Conservation (phyloP, 2,797 vertebrate species). For the Lagodon rhomboides region DNA sequence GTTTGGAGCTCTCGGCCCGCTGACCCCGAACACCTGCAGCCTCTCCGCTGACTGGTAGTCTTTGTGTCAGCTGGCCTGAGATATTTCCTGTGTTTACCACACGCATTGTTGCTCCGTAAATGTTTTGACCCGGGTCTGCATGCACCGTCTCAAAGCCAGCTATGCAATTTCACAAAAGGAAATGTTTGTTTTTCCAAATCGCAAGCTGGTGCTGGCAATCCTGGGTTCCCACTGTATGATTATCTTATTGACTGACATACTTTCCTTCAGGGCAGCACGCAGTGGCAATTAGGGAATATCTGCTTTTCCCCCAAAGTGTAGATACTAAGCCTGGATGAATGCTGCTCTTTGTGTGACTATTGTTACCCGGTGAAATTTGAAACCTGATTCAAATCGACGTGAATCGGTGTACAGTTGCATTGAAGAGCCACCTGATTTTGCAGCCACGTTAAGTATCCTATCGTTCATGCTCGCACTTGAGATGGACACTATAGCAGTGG, state of each 20-base stretch:
- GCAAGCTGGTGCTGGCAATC: slow-evolving; percentile 51
- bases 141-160: slow-evolving; percentile 28
- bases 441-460: not conserved
- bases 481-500: not conserved
- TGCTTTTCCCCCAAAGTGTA: slow-evolving; percentile 62
- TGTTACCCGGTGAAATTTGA: slow-evolving; percentile 71
- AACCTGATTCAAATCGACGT: slow-evolving; percentile 48
- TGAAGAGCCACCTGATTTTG: slow-evolving; percentile 47
- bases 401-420: slow-evolving; percentile 52
- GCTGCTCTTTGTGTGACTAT: slow-evolving; percentile 64
- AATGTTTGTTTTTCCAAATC: slow-evolving; percentile 66
- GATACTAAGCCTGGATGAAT: slow-evolving; percentile 63
- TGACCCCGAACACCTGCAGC: slow-evolving; percentile 61
- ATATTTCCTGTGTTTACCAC: slow-evolving; percentile 62
- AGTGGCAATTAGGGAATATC: slow-evolving; percentile 65
- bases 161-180: slow-evolving; percentile 61
- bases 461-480: slow-evolving; percentile 3
- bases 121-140: slow-evolving; percentile 54
- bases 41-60: slow-evolving; percentile 30
- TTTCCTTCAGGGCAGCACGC: slow-evolving; percentile 65
- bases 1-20: slow-evolving; percentile 25
- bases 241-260: slow-evolving; percentile 73
- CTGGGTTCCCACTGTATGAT: slow-evolving; percentile 69
- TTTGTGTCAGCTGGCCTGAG: slow-evolving; percentile 47
- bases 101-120: slow-evolving; percentile 34